Evolutionary conservation across 2,888 invertebrate species (phyloP).

Genomic region (Thereva unica): DNA sequence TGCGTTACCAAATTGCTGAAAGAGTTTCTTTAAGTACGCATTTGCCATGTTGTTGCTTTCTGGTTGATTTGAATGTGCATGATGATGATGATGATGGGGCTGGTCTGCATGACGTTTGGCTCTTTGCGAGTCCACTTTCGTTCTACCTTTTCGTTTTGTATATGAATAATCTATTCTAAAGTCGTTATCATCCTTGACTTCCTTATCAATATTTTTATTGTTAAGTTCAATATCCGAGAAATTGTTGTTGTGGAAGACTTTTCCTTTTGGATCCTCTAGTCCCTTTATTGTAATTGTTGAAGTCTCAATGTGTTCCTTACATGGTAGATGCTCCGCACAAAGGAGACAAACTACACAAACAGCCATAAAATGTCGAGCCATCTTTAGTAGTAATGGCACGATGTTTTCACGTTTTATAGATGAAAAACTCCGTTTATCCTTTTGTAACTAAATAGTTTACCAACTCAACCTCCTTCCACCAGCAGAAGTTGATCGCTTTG

Average conservation of each 20-base stretch:
- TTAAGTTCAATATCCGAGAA: conserved; percentile 48
- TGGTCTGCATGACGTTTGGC: conserved; percentile 52
- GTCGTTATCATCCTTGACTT: conserved; percentile 44
- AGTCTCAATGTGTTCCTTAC: conserved; percentile 69
- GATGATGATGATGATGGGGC: conserved; percentile 48
- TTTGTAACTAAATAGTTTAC: neutral
- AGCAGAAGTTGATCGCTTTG: neutral
- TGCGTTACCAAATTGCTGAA: conserved; percentile 69
- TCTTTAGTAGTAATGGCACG: conserved; percentile 42
- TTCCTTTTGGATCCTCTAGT: neutral
- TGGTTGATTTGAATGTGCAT: conserved; percentile 43
- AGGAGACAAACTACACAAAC: conserved; percentile 83
- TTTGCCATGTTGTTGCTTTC: conserved; percentile 60
- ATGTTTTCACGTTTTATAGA: neutral
- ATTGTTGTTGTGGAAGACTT: conserved; percentile 7
- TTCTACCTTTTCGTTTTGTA: conserved; percentile 44
- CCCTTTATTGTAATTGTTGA: conserved; percentile 37
- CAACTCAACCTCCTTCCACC: conserved; percentile 25
- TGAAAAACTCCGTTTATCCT: neutral
- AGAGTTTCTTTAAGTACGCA: conserved; percentile 69
- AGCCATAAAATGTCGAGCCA: conserved; percentile 71
- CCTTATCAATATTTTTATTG: conserved; percentile 45
- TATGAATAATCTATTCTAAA: conserved; percentile 45
- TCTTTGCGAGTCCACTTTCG: conserved; percentile 42
- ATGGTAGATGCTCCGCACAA: conserved; percentile 76